A percentile compares a stretch with the other conserved stretches of the same genome.
phyloP scores from a whole-genome alignment of 1,140 invertebrate species.

The Argopecten irradians region DNA sequence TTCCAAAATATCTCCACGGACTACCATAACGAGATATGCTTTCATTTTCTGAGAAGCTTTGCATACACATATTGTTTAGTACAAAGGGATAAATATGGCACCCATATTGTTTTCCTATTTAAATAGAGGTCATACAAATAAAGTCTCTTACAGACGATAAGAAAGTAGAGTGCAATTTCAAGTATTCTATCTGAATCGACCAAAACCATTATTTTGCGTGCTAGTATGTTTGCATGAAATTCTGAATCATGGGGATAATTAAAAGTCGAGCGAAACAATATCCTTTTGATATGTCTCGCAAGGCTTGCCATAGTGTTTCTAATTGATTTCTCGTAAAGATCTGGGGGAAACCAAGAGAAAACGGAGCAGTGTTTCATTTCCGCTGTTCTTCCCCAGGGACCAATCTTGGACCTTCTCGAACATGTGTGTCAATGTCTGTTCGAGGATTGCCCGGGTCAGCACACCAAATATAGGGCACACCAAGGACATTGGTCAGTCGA shows the following conservation, averaged over 20 bases:
- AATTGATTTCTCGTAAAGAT: slow-evolving; percentile 10
- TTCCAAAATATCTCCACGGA: too few species aligned
- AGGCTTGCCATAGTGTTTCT: neutral
- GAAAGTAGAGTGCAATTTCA: too few species aligned
- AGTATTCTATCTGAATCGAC: too few species aligned
- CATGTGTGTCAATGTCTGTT: neutral
- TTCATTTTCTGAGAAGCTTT: too few species aligned
- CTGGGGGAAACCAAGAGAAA: neutral
- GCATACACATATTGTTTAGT: too few species aligned
- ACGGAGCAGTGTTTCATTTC: neutral
- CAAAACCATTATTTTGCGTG: too few species aligned
- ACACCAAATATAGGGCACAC: neutral
- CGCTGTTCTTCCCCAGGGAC: neutral
- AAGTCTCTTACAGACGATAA: too few species aligned
- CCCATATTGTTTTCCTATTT: too few species aligned
- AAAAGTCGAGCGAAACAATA: neutral
- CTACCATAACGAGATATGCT: too few species aligned
- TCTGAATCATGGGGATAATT: neutral
- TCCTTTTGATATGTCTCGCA: neutral
- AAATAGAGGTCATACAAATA: too few species aligned
- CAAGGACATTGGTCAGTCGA: too few species aligned
- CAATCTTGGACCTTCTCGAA: neutral
- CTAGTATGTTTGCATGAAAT: neutral
- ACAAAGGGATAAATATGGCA: too few species aligned
- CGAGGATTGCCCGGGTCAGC: neutral